These are phyloP conservation scores for Cenopis cana DNA, from an alignment of 2,888 invertebrate genomes.

Conservation along the genomic window DNA sequence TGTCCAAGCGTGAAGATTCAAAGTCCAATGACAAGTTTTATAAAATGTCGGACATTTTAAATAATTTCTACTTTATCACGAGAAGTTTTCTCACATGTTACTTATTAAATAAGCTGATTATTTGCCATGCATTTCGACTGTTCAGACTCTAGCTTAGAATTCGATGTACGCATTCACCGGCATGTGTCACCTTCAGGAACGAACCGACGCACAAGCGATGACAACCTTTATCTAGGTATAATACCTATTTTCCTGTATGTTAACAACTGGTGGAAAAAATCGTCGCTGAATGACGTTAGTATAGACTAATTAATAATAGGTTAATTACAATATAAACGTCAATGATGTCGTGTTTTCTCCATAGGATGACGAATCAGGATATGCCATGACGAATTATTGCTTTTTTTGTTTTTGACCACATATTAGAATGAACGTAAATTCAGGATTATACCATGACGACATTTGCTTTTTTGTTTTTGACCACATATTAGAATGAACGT, in stretches of 20 bases:
- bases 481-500: neutral
- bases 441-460: neutral
- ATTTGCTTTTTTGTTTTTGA: neutral
- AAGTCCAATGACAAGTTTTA: no score
- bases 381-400: neutral
- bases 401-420: neutral
- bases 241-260: constrained; percentile 8
- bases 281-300: neutral
- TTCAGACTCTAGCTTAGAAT: neutral
- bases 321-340: neutral
- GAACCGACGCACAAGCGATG: neutral
- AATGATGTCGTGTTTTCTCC: neutral
- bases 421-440: neutral
- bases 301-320: no score
- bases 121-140: no score
- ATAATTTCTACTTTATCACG: no score
- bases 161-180: neutral
- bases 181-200: constrained; percentile 2
- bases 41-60: no score
- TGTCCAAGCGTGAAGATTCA: no score
- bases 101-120: no score
- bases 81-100: no score
- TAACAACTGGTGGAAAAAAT: neutral
- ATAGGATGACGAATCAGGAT: neutral
- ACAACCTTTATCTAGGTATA: neutral